Conservation (phyloP, 2,888 invertebrate genomes). For the Spialia ferax region DNA sequence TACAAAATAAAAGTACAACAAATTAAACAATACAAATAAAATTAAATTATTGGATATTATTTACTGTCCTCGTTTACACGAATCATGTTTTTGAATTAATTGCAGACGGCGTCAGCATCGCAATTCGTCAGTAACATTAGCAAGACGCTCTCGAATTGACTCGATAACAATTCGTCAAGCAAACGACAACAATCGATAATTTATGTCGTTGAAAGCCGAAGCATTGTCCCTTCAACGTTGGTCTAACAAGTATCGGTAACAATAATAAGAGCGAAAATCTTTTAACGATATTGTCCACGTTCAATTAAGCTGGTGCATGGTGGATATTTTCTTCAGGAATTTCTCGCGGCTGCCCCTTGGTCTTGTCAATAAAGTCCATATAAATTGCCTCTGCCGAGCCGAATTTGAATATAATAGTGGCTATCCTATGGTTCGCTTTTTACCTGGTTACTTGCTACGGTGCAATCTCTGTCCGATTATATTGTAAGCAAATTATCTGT, state of each 20-base stretch:
- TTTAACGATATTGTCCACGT: slow-evolving; percentile 78
- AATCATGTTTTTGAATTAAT: no score
- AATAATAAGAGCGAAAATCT: slow-evolving; percentile 57
- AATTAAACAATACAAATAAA: no score
- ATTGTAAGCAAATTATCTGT: slow-evolving; percentile 87
- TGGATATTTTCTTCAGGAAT: slow-evolving; percentile 76
- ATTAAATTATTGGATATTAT: no score
- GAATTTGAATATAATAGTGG: slow-evolving; percentile 86
- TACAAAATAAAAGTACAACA: no score
- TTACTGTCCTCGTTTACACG: no score
- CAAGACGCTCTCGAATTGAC: not conserved
- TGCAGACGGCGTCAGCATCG: no score
- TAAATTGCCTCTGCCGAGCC: slow-evolving; percentile 82
- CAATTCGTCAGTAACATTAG: not conserved
- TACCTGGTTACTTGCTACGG: slow-evolving; percentile 74
- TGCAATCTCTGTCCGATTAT: slow-evolving; percentile 84
- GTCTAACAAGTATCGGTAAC: slow-evolving; percentile 34
- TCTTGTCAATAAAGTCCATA: slow-evolving; percentile 85
- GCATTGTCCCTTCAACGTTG: slow-evolving; percentile 33
- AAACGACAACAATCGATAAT: slow-evolving; percentile 22
- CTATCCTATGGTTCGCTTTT: slow-evolving; percentile 76
- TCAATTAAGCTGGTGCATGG: slow-evolving; percentile 74
- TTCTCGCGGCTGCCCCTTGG: slow-evolving; percentile 70
- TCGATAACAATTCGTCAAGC: slow-evolving; percentile 42
- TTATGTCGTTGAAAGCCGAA: slow-evolving; percentile 8